Base-by-base conservation (phyloP, 2,113 vertebrate species). In the Marmota flaviventris region DNA sequence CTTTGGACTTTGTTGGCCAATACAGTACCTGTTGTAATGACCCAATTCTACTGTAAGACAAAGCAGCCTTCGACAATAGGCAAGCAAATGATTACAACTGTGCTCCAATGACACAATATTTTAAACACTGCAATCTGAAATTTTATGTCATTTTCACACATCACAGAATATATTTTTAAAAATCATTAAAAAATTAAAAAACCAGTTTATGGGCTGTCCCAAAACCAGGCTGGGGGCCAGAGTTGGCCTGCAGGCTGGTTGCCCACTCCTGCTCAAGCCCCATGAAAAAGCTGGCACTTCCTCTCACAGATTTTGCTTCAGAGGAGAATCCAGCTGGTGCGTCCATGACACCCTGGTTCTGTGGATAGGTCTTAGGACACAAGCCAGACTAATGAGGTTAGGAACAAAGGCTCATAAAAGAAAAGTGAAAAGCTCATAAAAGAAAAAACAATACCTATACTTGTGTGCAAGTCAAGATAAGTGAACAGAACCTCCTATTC, bases 161-260 rank as follows among this genome's bases (percentile, higher is more conserved):
- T 87, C 32, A 76, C 20, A 72, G 77, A 88, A 76, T 37, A 37
- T 37, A 56, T 63, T 42, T 22, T 86, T 39, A 65, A n/a, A 5
- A 81, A 34, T 42, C 48, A 84, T 51, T 92, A 81, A 70, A 91
- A 88, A 73, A 53, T 25, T 37, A 45, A 70, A 85, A 76, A 95
- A 70, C 42, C 75, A 83, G n/a, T 8, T 25, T 37, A 39, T 4
- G 25, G 48, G 48, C 69, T 39, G 1, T 58, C 16, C 34, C 48
- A 29, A 92, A 51, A 45, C 2, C 11, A 79, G 73, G 22, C 65
- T 7, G 0, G 12, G 70, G 81, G 13, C n/a, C 2, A 4, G 56
- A 56, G 22, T 2, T 45, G 51, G 53, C 17, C 27, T 2, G 0
- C 13, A n/a, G 39, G 42, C 16, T 5, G 8, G 7, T 56, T 45